Evolutionary conservation across 2,888 invertebrate species (phyloP).

Genomic region (Heterodera filipjevi): DNA sequence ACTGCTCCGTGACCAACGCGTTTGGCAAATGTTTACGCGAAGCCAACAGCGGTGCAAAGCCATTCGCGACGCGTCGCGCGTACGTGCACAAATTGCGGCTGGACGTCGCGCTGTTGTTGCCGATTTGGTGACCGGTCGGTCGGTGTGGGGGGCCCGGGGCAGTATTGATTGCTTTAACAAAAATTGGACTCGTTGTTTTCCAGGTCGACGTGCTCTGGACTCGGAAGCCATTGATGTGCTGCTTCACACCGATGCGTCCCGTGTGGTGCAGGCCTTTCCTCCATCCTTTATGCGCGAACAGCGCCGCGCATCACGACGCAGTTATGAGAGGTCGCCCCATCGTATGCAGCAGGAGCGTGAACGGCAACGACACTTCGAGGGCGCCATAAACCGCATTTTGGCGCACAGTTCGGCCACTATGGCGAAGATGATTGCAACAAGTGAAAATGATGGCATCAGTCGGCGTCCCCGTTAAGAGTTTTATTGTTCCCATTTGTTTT

Average conservation of each 20-base stretch:
- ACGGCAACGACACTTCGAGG: not conserved
- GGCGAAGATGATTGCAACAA: not conserved
- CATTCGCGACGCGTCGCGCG: constrained; percentile 18
- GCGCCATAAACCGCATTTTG: constrained; percentile 17
- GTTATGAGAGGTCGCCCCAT: not conserved
- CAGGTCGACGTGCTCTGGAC: not conserved
- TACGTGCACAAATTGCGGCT: constrained; percentile 9
- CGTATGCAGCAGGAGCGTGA: not conserved
- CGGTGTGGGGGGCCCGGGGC: not conserved
- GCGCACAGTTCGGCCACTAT: constrained; percentile 6
- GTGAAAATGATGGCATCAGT: not conserved
- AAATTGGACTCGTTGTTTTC: too few relatives aligned
- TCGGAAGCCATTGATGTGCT: not conserved
- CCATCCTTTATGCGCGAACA: not conserved
- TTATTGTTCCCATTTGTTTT: too few relatives aligned
- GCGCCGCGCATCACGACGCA: not conserved
- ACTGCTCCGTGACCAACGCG: not conserved
- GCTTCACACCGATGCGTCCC: not conserved
- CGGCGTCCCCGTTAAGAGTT: too few relatives aligned
- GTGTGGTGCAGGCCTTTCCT: not conserved
- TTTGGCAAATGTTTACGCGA: constrained; percentile 1
- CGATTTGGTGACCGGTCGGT: constrained; percentile 16
- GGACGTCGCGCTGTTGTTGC: constrained; percentile 10
- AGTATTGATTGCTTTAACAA: too few relatives aligned
- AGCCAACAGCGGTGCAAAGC: not conserved